Conservation (phyloP, 2,888 invertebrate species). For the Stenodema calcarata region DNA sequence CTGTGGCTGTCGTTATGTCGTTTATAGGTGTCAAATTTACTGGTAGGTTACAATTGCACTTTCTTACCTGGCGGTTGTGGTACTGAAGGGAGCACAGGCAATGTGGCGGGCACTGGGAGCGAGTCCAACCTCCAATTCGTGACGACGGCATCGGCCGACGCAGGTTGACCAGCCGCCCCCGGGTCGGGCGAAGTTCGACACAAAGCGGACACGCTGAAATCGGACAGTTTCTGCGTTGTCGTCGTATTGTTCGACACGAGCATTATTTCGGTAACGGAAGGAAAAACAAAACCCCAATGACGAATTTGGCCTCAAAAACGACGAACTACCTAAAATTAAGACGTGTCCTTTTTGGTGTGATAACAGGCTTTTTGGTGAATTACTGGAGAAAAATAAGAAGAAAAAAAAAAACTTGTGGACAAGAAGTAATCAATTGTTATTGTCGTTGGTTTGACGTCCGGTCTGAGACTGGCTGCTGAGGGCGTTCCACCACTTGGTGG, state of each 20-base stretch:
- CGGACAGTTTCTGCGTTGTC: slow-evolving; percentile 50
- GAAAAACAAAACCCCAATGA: neutral
- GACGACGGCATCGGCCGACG: slow-evolving; percentile 57
- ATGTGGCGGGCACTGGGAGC: slow-evolving; percentile 61
- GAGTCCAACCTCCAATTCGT: slow-evolving; percentile 58
- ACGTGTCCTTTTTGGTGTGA: neutral
- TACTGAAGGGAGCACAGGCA: slow-evolving; percentile 50
- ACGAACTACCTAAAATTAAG: neutral
- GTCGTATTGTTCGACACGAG: slow-evolving; percentile 44
- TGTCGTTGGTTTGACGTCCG: neutral
- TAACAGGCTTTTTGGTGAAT: neutral
- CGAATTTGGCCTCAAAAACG: neutral
- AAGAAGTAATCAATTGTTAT: neutral
- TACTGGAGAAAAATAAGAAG: neutral
- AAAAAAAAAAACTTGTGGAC: neutral
- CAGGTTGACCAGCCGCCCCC: slow-evolving; percentile 50
- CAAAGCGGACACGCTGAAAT: slow-evolving; percentile 58
- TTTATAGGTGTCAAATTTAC: neutral
- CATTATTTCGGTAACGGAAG: neutral
- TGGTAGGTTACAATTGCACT: slow-evolving; percentile 3
- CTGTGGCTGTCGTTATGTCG: too few relatives aligned
- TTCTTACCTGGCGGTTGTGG: slow-evolving; percentile 51
- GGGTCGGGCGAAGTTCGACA: slow-evolving; percentile 56
- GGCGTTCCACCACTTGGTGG: neutral
- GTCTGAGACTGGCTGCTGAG: slow-evolving; percentile 6